Conservation (phyloP, 2,113 vertebrate species). For the Paraplagusia blochii region DNA sequence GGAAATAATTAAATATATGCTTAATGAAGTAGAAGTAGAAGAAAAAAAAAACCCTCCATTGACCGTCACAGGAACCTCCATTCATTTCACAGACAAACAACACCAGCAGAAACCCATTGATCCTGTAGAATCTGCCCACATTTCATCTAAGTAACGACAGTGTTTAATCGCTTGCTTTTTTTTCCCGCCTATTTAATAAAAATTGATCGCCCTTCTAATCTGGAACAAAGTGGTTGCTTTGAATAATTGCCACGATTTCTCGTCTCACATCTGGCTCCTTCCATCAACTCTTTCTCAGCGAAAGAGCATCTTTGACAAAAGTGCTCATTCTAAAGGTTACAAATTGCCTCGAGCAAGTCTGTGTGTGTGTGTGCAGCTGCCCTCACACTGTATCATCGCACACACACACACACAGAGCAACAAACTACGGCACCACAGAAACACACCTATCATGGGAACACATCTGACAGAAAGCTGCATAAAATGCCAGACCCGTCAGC, state of each 20-base stretch:
- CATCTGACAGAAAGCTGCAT: slow-evolving; percentile 13
- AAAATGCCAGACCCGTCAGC: slow-evolving; percentile 31
- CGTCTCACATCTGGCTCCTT: slow-evolving; percentile 27
- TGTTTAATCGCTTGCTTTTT: slow-evolving; percentile 35
- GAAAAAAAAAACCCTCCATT: slow-evolving; percentile 26
- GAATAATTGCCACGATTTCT: slow-evolving; percentile 39
- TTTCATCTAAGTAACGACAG: slow-evolving; percentile 13
- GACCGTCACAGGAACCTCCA: slow-evolving; percentile 28
- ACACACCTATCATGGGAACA: slow-evolving; percentile 33
- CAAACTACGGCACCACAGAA: neutral
- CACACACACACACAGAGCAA: neutral
- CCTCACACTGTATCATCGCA: neutral
- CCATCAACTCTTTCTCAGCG: slow-evolving; percentile 6
- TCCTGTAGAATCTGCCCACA: neutral
- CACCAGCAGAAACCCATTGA: slow-evolving; percentile 9
- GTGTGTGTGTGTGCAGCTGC: neutral
- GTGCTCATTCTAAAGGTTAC: slow-evolving; percentile 17
- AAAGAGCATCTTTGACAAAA: slow-evolving; percentile 27
- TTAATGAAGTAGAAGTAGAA: slow-evolving; percentile 20
- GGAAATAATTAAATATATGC: slow-evolving; percentile 26
- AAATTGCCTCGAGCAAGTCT: neutral
- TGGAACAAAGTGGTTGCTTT: slow-evolving; percentile 38
- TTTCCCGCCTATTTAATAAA: slow-evolving; percentile 35
- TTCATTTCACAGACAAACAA: slow-evolving; percentile 31
- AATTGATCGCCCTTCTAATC: slow-evolving; percentile 35